phyloP scores from a whole-genome alignment of 2,113 vertebrate genomes.

The Podarcis raffonei region DNA sequence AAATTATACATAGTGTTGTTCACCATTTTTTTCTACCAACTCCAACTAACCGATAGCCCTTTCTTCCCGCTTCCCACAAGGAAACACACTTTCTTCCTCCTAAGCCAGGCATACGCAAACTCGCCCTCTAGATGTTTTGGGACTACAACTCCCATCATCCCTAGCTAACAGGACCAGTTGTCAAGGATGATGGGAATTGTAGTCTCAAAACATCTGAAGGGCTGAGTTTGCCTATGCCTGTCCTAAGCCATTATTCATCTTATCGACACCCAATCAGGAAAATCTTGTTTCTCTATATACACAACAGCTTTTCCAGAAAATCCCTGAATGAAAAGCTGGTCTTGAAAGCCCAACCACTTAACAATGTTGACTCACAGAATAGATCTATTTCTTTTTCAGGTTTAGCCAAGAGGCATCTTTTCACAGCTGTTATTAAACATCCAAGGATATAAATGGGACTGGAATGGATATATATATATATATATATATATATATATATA shows the following conservation, averaged over 20 bases:
- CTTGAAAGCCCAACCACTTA: slow-evolving; percentile 35
- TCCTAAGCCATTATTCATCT: background rate
- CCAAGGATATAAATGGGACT: slow-evolving; percentile 6
- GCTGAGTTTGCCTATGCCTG: no score
- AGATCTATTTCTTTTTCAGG: slow-evolving; percentile 38
- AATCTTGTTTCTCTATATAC: background rate
- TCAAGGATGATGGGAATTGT: no score
- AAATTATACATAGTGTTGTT: slow-evolving; percentile 32
- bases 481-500: background rate
- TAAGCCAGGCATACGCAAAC: no score
- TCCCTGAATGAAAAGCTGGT: slow-evolving; percentile 45
- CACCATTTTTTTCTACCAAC: background rate
- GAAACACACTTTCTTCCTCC: background rate
- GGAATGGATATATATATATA: background rate
- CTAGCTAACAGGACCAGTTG: no score
- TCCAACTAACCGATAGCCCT: background rate
- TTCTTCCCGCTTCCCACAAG: background rate
- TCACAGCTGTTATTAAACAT: background rate
- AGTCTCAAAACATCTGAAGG: no score
- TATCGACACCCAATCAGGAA: background rate
- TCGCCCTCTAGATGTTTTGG: no score
- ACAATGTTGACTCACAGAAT: slow-evolving; percentile 7
- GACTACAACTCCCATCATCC: no score
- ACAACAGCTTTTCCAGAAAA: background rate
- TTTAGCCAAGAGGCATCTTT: slow-evolving; percentile 6